phyloP scores from a whole-genome alignment of 2,888 invertebrate species.

The Acrobasis consociella region DNA sequence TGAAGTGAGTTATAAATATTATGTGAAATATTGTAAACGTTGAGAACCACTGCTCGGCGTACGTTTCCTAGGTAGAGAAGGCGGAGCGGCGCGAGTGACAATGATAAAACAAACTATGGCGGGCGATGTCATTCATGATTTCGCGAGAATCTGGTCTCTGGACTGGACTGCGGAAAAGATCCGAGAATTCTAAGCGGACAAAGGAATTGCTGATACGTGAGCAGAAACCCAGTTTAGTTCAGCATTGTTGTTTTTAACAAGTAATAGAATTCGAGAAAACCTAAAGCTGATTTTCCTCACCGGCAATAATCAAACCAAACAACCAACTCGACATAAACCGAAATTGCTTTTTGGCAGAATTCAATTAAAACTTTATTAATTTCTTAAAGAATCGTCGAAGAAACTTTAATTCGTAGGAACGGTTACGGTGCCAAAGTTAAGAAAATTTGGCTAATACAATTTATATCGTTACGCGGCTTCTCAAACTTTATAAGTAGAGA shows the following conservation, averaged over 20 bases:
- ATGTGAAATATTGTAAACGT: no score
- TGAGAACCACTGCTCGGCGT: neutral
- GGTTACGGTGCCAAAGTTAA: slow-evolving; percentile 63
- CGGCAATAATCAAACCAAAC: slow-evolving; percentile 35
- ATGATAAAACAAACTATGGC: slow-evolving; percentile 38
- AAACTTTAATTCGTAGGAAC: slow-evolving; percentile 65
- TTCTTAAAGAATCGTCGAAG: slow-evolving; percentile 69
- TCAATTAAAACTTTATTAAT: slow-evolving; percentile 82
- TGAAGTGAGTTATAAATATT: no score
- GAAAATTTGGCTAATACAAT: slow-evolving; percentile 73
- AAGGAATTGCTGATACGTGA: slow-evolving; percentile 43
- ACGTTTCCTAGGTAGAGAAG: slow-evolving; percentile 23
- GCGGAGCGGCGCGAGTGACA: slow-evolving; percentile 34
- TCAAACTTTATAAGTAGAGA: slow-evolving; percentile 27
- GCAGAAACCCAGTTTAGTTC: neutral
- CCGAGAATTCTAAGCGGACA: slow-evolving; percentile 51
- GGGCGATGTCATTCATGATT: slow-evolving; percentile 44
- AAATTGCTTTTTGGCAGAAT: slow-evolving; percentile 69
- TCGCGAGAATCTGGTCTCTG: slow-evolving; percentile 44
- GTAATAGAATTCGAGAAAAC: neutral
- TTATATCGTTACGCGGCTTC: slow-evolving; percentile 52
- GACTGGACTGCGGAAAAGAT: slow-evolving; percentile 45
- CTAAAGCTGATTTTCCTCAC: neutral
- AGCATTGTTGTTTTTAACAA: neutral
- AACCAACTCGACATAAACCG: slow-evolving; percentile 54